Evolutionary conservation across 2,888 invertebrate species (phyloP).

Genomic region (Athalia rosae): DNA sequence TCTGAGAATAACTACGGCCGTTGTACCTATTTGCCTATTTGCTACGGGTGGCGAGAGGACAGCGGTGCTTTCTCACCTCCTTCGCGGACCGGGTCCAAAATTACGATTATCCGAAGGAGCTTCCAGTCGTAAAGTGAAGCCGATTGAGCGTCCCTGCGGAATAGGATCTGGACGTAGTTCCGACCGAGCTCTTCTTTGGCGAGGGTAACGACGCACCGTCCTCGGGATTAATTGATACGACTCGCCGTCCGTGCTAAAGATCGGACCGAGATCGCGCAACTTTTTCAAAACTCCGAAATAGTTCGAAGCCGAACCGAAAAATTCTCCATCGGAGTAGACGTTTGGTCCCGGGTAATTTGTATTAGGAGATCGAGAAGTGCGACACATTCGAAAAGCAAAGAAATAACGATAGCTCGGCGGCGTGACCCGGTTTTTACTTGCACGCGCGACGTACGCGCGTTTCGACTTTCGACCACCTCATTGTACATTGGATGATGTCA

Average conservation of each 20-base stretch:
- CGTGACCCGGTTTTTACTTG: background rate
- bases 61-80: constrained; percentile 54
- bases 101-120: background rate
- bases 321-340: no score
- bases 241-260: background rate
- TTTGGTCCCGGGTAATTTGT: background rate
- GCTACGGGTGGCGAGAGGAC: constrained; percentile 62
- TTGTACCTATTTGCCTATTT: constrained; percentile 60
- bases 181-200: background rate
- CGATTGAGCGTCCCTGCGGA: background rate
- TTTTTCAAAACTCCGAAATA: no score
- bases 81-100: background rate
- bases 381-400: background rate
- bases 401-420: background rate
- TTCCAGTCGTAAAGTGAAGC: background rate
- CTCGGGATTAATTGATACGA: background rate
- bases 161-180: background rate
- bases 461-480: background rate
- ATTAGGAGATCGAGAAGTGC: background rate
- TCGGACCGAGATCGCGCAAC: background rate
- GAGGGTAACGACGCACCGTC: background rate
- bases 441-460: background rate
- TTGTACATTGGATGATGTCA: background rate
- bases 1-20: constrained; percentile 67
- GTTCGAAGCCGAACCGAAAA: no score